These are phyloP conservation scores for Babylonia areolata DNA, from an alignment of 1,140 invertebrate genomes.

Conservation along the genomic window DNA sequence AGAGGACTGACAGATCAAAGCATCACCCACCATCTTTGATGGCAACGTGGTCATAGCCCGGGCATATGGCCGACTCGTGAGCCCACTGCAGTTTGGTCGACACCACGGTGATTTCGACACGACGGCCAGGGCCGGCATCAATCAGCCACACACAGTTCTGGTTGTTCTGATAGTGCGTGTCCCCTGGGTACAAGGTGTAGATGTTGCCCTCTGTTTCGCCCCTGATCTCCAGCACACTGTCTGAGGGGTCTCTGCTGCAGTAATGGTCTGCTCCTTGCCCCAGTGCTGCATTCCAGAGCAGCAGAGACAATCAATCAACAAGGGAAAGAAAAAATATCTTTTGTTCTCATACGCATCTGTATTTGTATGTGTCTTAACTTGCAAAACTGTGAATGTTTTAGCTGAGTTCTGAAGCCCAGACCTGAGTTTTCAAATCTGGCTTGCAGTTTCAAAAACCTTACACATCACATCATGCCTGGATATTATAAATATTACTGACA, in stretches of 20 bases:
- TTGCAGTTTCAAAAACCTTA: too few species aligned
- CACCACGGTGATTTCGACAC: slow-evolving; percentile 20
- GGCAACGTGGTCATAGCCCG: background rate
- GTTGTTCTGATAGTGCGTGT: background rate
- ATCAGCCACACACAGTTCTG: slow-evolving; percentile 26
- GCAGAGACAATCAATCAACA: too few species aligned
- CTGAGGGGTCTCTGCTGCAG: background rate
- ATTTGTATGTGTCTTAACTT: too few species aligned
- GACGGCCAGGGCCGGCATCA: background rate
- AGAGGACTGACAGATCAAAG: background rate
- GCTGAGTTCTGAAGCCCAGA: too few species aligned
- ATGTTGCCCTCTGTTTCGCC: slow-evolving; percentile 9
- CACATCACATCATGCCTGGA: too few species aligned
- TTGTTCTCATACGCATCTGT: too few species aligned
- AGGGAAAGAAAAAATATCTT: too few species aligned
- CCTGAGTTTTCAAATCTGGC: too few species aligned
- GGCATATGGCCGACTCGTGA: background rate
- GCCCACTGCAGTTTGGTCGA: slow-evolving; percentile 18
- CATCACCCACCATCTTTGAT: slow-evolving; percentile 20
- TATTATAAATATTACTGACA: too few species aligned
- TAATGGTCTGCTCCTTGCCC: background rate
- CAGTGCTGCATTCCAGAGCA: too few species aligned
- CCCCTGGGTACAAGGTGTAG: slow-evolving; percentile 4
- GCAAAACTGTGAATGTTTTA: too few species aligned
- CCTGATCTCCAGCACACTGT: background rate